phyloP scores from a whole-genome alignment of 2,888 invertebrate genomes.

The Agrypnus murinus region DNA sequence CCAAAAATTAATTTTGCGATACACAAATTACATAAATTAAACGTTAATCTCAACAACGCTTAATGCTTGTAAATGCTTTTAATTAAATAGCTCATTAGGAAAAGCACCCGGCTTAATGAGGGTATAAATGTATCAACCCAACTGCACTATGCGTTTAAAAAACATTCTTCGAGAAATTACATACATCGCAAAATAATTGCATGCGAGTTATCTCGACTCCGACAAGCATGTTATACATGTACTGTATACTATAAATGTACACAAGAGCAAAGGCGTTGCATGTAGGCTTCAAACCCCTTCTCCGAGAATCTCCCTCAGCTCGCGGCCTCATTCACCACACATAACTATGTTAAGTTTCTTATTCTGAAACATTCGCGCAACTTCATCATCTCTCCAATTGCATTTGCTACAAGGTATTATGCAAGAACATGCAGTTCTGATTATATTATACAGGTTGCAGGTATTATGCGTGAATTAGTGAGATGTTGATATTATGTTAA shows the following conservation, averaged over 20 bases:
- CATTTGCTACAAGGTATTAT: constrained; percentile 16
- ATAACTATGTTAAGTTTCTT: constrained; percentile 12
- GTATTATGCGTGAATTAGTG: background rate
- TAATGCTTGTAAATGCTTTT: no score
- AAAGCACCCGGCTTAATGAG: no score
- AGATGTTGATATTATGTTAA: background rate
- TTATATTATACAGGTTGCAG: constrained; percentile 16
- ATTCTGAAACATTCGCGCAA: constrained; percentile 11
- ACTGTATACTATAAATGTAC: no score
- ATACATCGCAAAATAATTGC: background rate
- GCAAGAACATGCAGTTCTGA: constrained; percentile 19
- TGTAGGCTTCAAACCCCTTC: background rate
- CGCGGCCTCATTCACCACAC: background rate
- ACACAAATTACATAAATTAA: no score
- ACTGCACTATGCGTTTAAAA: no score
- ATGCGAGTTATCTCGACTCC: no score
- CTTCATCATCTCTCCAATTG: constrained; percentile 17
- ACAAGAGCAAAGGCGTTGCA: constrained; percentile 11
- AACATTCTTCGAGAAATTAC: no score
- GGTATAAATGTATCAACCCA: no score
- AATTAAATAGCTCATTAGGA: no score
- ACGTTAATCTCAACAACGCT: no score
- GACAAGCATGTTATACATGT: no score
- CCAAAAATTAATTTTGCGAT: no score
- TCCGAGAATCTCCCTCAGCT: background rate